Percentiles rank a stretch among this genome's conserved stretches.
Conservation (phyloP, 2,888 invertebrate species). For the Ischnura elegans region DNA sequence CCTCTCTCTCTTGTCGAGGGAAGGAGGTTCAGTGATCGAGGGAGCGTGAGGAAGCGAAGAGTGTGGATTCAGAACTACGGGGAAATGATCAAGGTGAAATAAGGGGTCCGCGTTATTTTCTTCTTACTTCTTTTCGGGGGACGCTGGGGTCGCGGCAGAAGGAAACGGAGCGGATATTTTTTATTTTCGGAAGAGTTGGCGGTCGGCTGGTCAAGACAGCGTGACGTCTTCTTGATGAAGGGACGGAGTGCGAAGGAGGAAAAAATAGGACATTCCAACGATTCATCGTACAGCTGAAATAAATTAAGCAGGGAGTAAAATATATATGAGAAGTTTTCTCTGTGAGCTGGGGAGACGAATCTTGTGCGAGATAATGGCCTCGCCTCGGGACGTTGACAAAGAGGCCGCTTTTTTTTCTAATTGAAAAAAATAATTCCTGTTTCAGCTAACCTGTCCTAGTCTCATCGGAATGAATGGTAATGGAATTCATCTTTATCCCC, state of each 20-base stretch:
- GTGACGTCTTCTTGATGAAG: conserved; percentile 59
- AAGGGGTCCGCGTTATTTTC: neutral
- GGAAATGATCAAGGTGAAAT: conserved; percentile 58
- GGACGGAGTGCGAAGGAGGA: neutral
- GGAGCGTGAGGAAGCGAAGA: conserved; percentile 22
- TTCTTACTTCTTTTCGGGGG: neutral
- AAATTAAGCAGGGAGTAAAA: neutral
- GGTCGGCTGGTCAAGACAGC: conserved; percentile 59
- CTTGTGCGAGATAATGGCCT: no score
- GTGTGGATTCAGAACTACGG: conserved; percentile 23
- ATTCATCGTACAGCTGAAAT: neutral
- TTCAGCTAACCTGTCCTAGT: no score
- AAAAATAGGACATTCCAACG: conserved; percentile 17
- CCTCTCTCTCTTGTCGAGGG: no score
- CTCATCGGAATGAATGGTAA: no score
- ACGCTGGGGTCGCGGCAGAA: neutral
- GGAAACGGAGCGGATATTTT: conserved; percentile 23
- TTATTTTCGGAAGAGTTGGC: conserved; percentile 59
- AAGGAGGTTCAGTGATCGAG: neutral
- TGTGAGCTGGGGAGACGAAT: neutral
- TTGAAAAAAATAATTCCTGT: no score
- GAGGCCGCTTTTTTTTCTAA: no score
- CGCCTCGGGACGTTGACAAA: no score
- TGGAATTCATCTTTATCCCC: no score
- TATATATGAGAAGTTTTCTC: neutral